Base-by-base conservation (phyloP, 37 sponge, comb jelly and placozoan species). In the Aplysina aerophoba region DNA sequence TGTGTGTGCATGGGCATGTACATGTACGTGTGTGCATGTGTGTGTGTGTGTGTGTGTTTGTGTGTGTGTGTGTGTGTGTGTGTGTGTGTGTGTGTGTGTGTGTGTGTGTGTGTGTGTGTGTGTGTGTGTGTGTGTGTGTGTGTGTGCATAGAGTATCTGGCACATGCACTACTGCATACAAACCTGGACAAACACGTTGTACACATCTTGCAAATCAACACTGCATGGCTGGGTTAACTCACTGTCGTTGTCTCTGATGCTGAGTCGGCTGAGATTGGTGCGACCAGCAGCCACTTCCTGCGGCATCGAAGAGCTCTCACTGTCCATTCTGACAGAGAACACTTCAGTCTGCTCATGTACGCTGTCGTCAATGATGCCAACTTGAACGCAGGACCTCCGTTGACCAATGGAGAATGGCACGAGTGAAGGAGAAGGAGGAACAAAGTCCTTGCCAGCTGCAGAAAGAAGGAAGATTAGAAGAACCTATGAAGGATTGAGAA, bases 351-450 rank as follows among this genome's bases (percentile, higher is more conserved):
- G 13, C 73, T 91, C 91, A 4, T 36, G n/a, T 20, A 0, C 20
- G 3, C 0, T 80, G 38, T 91, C 91, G 63, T 91, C 67, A 4
- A 59, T 59, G 27, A 91, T 77, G 30, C 37, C 53, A 12, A 91
- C 63, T 20, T 74, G 31, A 14, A 33, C 38, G 67, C 91, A 91
- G 16, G 80, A 66, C 31, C 28, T 34, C 0, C 66, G 38, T 22
- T 83, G 55, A 4, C 55, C 73, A 34, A 87, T 80, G 12, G 3
- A 14, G 27, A 91, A 86, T 12, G 81, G 58, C 0, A 87, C 37
- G n/a, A 54, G 75, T 17, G 0, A 6, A 22, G 55, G 20, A 36
- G 2, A 27, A 31, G 78, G 78, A 19, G 67, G 6, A 0, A 1
- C 59, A 59, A 84, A 91, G 64, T 90, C 90, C 21, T 53, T 30